These are phyloP conservation scores for Syrmaticus mikado DNA, from an alignment of 2,113 vertebrate species.

Conservation along the genomic window DNA sequence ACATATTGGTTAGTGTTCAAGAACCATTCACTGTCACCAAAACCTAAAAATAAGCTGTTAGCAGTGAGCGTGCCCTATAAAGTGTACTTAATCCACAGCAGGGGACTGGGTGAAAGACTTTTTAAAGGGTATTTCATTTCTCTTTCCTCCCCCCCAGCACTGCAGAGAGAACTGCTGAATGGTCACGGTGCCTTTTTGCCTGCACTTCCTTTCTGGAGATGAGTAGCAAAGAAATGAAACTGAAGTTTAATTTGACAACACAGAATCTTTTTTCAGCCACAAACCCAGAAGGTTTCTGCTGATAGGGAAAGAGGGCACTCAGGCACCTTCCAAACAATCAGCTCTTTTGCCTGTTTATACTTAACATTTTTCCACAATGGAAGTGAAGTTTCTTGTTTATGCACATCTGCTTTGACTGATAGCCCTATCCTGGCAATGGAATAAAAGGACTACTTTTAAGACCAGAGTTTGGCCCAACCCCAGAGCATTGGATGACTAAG, in stretches of 20 bases:
- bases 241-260: neutral
- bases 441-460: slow-evolving; percentile 32
- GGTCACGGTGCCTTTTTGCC: neutral
- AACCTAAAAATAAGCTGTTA: neutral
- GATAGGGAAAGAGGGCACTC: slow-evolving; percentile 17
- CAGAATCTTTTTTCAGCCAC: neutral
- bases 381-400: slow-evolving; percentile 21
- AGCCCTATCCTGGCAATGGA: slow-evolving; percentile 16
- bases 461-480: neutral
- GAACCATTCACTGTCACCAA: neutral
- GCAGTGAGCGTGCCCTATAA: neutral
- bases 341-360: neutral
- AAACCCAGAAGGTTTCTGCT: slow-evolving; percentile 50
- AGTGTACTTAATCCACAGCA: neutral
- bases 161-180: neutral
- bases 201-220: neutral
- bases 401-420: slow-evolving; percentile 47
- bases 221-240: slow-evolving; percentile 24
- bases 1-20: neutral
- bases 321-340: slow-evolving; percentile 10
- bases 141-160: neutral
- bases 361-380: neutral
- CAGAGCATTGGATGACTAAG: slow-evolving; percentile 12
- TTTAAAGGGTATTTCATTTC: neutral
- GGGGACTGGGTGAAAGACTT: neutral